Evolutionary conservation across 2,113 vertebrate genomes (phyloP), one percentile per base, ranked within the genome.

Genomic region (Ochotona princeps): DNA sequence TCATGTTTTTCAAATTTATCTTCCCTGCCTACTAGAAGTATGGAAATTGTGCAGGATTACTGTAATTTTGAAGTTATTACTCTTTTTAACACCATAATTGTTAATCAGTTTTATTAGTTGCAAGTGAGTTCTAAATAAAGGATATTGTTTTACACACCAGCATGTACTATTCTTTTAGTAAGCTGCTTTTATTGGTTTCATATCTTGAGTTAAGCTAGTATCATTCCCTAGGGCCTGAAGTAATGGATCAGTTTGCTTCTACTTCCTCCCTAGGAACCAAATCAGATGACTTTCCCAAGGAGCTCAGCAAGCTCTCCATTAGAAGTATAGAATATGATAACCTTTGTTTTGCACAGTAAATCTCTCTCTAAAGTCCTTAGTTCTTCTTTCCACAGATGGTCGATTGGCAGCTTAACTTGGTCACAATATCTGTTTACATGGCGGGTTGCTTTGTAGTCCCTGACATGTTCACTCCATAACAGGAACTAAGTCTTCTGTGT

Each of bases 61-160:
- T 65, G 5, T 7, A 82, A 38, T 89, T 82, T 63, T 54, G 69
- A 91, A 63, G 30, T 80, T 72, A 80, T 30, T 54, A 23, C 4
- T 80, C 38, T 61, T 61, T 92, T 72, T 83, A 20, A 44, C 5
- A 35, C 30, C 25, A 61, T 15, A 25, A 47, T 89, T 90, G 81
- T 70, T 93, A 72, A 87, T 51, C 49, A n/a, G 7, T 49, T 93
- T 93, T 88, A 61, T 79, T 79, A 30, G 35, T 88, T 91, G 35
- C 61, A 91, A 73, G 51, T 91, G 65, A 93, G 21, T 49, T 87
- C n/a, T 80, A 65, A 57, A 54, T 11, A 92, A 91, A 89, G 26
- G 54, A 21, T 81, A 81, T 35, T 89, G 38, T 85, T 84, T 93
- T 81, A 49, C 17, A 89, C 11, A n/a, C 23, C 1, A 65, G 10